Percentiles rank a stretch among this genome's conserved stretches.
phyloP scores from a whole-genome alignment of 2,888 invertebrate genomes.

The Mythimna loreyi region DNA sequence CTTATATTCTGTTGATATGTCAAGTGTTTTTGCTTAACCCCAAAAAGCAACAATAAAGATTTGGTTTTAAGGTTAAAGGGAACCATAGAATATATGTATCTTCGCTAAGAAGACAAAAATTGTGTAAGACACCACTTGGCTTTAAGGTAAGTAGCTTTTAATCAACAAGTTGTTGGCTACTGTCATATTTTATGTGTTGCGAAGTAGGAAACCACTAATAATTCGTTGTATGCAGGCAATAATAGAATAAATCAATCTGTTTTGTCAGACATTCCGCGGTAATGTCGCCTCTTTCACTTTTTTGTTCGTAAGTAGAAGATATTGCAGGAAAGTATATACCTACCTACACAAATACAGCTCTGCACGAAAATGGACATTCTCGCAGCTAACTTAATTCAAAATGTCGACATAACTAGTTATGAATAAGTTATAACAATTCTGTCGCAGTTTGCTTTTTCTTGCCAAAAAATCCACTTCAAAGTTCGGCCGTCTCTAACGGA shows the following conservation, averaged over 20 bases:
- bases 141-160: too few relatives aligned
- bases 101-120: neutral
- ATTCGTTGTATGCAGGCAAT: too few relatives aligned
- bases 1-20: neutral
- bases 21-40: neutral
- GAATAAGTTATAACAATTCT: constrained; percentile 40
- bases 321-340: too few relatives aligned
- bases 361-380: neutral
- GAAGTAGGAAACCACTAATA: neutral
- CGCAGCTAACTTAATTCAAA: constrained; percentile 3
- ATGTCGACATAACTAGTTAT: constrained; percentile 36
- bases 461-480: constrained; percentile 47
- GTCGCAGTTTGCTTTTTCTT: constrained; percentile 23
- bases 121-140: too few relatives aligned
- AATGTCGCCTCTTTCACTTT: neutral
- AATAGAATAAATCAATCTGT: neutral
- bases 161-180: neutral
- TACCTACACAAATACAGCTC: neutral
- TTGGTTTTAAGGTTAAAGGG: too few relatives aligned
- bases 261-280: too few relatives aligned
- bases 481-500: constrained; percentile 33
- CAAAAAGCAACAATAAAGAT: neutral
- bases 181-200: neutral
- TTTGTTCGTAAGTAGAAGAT: neutral
- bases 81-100: too few relatives aligned